Evolutionary conservation across 53 echinoderm and acorn worm species (phyloP).

Genomic region (Luidia sarsii): DNA sequence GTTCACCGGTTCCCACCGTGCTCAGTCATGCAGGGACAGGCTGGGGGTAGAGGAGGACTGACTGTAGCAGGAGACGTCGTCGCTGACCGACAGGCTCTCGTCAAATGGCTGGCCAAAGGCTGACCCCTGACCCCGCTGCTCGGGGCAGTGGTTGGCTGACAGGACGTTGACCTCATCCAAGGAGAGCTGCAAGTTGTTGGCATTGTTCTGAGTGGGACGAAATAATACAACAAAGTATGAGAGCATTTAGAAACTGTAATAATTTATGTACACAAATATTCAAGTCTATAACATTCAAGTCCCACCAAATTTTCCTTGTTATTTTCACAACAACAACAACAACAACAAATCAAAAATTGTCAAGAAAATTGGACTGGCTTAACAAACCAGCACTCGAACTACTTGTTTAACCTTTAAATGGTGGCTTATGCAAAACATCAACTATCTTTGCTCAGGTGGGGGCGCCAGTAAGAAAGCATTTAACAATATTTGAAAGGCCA

Average conservation of each 20-base stretch:
- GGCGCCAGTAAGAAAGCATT: too few relatives aligned
- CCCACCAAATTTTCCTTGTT: not conserved
- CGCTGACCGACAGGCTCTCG: conserved; percentile 40
- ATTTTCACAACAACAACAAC: not conserved
- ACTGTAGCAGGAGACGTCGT: conserved; percentile 45
- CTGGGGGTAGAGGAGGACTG: conserved; percentile 46
- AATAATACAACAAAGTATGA: not conserved
- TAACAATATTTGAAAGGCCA: too few relatives aligned
- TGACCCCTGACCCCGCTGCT: conserved; percentile 3
- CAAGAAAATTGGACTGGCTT: too few relatives aligned
- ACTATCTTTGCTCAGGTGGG: too few relatives aligned
- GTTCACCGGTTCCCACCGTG: too few relatives aligned
- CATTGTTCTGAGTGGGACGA: not conserved
- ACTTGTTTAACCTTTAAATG: too few relatives aligned
- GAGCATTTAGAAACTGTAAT: too few relatives aligned
- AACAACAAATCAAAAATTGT: too few relatives aligned
- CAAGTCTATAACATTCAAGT: not conserved
- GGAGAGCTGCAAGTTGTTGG: conserved; percentile 36
- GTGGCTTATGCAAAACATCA: too few relatives aligned
- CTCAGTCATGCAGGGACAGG: conserved; percentile 47
- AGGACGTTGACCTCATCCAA: conserved; percentile 1
- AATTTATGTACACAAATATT: too few relatives aligned
- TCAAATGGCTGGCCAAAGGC: conserved; percentile 39
- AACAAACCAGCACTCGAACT: too few relatives aligned
- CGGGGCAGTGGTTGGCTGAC: conserved; percentile 9